Base-by-base conservation (phyloP, 2,113 vertebrate genomes). In the Thamnaconus septentrionalis region DNA sequence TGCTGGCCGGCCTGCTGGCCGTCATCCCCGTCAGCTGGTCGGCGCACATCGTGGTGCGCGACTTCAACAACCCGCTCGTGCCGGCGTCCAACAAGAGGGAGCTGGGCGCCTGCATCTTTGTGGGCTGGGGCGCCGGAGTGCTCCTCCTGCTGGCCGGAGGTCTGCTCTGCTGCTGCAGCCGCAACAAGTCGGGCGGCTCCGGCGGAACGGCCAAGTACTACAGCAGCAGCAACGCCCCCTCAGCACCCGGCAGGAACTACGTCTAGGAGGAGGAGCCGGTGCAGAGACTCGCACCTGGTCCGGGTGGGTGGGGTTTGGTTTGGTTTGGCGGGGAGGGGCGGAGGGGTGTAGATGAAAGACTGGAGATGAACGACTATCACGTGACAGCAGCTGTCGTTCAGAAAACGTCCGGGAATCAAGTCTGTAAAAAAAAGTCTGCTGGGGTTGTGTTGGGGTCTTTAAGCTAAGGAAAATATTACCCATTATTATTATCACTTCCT, bases 151-250 rank as follows among this genome's bases (percentile, higher is more conserved):
- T 93, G 76, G 87, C 53, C 0, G 92, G 92, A 41, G 91, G 90
- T 3, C 85, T 93, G 53, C 79, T 93, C 11, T 93, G 90, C 83
- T 92, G 92, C 85, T 93, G 92, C 87, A 93, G 89, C 78, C 58
- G 84, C 41, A 65, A 73, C 41, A 66, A 53, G 0, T 81, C 81
- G 0, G 50, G 84, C 10, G 59, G 87, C 54, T 86, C 89, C 0
- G 77, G 83, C 0, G 83, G 63, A 12, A 70, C 87, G 3, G 91
- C 88, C 65, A 90, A 91, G 73, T 93, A 92, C 75, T 84, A 89
- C 81, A 88, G 87, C 85, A 91, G 90, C 75, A 73, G 73, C 4
- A 31, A 31, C 18, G 18, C 18, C 18, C 72, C 85, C 41, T 49
- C 90, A 0, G 49, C 87, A 46, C 76, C 90, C 0, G 75, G 41